Evolutionary conservation across 2,113 vertebrate genomes (phyloP).

Genomic region (Actenoides lindsayi): DNA sequence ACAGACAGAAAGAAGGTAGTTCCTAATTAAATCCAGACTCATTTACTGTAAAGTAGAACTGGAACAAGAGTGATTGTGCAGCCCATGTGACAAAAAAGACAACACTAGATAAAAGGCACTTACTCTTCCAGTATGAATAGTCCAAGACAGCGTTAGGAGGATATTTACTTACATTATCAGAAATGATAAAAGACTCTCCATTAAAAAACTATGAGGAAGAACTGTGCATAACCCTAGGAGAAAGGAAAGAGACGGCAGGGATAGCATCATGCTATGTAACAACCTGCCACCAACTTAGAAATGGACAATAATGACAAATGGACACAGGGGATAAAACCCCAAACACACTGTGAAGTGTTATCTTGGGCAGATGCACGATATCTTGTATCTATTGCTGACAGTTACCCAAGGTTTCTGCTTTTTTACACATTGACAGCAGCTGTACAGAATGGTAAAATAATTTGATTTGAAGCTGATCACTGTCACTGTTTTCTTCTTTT

Average conservation of each 20-base stretch:
- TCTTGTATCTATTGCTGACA: slow-evolving; percentile 24
- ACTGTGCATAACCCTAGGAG: slow-evolving; percentile 70
- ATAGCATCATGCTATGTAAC: slow-evolving; percentile 70
- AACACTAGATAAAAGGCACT: not conserved
- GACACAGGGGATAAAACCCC: slow-evolving; percentile 59
- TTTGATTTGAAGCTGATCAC: slow-evolving; percentile 35
- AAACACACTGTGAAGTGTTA: slow-evolving; percentile 59
- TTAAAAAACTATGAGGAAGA: slow-evolving; percentile 73
- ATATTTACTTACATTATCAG: slow-evolving; percentile 60
- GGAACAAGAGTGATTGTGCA: not conserved
- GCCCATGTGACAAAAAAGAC: not conserved
- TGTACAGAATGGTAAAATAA: slow-evolving; percentile 20
- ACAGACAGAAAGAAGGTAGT: not conserved
- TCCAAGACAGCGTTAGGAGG: slow-evolving; percentile 25
- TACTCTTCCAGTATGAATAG: slow-evolving; percentile 26
- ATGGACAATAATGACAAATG: slow-evolving; percentile 76
- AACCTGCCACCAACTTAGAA: slow-evolving; percentile 63
- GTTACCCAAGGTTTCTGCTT: slow-evolving; percentile 46
- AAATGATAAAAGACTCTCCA: slow-evolving; percentile 72
- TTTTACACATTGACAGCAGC: not conserved
- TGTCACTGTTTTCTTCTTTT: not conserved
- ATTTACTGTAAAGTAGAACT: not conserved
- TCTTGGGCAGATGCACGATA: slow-evolving; percentile 39
- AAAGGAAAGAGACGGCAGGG: slow-evolving; percentile 70
- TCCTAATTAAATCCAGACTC: not conserved